phyloP scores from a whole-genome alignment of 2,888 invertebrate genomes.

The Himalopsyche tibetana region DNA sequence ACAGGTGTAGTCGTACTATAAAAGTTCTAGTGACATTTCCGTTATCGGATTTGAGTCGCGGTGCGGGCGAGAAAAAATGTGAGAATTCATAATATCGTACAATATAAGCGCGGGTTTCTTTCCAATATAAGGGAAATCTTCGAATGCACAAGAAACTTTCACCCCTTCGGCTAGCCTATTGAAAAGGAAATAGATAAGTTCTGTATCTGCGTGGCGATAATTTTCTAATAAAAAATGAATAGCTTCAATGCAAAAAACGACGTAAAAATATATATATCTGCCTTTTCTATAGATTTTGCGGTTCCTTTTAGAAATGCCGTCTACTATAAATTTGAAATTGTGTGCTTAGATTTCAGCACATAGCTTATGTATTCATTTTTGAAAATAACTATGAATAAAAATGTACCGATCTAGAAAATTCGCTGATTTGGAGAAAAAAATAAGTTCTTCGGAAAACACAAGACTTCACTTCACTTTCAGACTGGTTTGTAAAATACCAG shows the following conservation, averaged over 20 bases:
- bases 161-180: conserved; percentile 3
- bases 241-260: background rate
- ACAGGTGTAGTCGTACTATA: background rate
- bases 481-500: too few relatives aligned
- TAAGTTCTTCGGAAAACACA: too few relatives aligned
- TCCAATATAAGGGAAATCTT: conserved; percentile 25
- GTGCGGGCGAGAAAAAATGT: background rate
- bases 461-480: too few relatives aligned
- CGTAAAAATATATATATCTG: background rate
- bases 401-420: too few relatives aligned
- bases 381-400: too few relatives aligned
- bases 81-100: background rate
- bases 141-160: background rate
- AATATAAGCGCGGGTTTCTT: background rate
- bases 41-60: conserved; percentile 1
- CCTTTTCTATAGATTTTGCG: too few relatives aligned
- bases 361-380: too few relatives aligned
- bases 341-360: too few relatives aligned
- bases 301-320: too few relatives aligned
- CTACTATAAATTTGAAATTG: too few relatives aligned
- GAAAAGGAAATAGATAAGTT: conserved; percentile 34
- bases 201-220: conserved; percentile 3
- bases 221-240: conserved; percentile 16
- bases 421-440: too few relatives aligned
- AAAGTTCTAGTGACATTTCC: background rate